A percentile compares a stretch with the other conserved stretches of the same genome.
Conservation (phyloP, 1,140 invertebrate genomes). For the Pemphigus obesinymphae region DNA sequence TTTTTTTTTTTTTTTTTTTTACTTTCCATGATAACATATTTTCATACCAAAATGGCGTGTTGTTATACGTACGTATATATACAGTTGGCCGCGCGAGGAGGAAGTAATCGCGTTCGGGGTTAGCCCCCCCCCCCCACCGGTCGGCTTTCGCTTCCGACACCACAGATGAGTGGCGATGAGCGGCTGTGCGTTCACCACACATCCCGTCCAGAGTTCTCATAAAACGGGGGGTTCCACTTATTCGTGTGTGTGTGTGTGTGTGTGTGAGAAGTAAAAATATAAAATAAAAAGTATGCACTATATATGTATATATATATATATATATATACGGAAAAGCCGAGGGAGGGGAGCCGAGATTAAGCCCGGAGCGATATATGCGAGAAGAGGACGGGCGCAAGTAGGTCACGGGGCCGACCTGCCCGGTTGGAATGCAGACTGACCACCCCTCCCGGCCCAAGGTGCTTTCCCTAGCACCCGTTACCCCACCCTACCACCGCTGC, state of each 20-base stretch:
- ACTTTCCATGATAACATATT: constrained; percentile 18
- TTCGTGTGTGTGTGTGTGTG: neutral
- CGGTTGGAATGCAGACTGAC: constrained; percentile 40
- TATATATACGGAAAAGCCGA: neutral
- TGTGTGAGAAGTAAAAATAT: neutral
- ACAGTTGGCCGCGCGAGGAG: neutral
- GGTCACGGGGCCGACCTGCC: constrained; percentile 37
- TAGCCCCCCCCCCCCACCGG: neutral
- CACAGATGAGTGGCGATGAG: neutral
- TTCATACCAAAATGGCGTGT: neutral
- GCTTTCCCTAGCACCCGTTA: constrained; percentile 19
- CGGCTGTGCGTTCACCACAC: neutral
- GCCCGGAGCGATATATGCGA: neutral
- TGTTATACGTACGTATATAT: neutral
- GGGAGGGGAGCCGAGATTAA: neutral
- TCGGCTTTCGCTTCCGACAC: constrained; percentile 27
- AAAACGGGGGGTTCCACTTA: neutral
- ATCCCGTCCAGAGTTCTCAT: neutral
- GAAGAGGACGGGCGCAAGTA: neutral
- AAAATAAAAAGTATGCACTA: neutral
- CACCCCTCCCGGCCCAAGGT: constrained; percentile 31
- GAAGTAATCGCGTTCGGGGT: neutral
- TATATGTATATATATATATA: neutral
- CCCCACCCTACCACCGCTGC: neutral
- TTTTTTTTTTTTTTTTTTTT: constrained; percentile 1